Evolutionary conservation across 2,888 invertebrate species (phyloP).

Genomic region (Exocentrus adspersus): DNA sequence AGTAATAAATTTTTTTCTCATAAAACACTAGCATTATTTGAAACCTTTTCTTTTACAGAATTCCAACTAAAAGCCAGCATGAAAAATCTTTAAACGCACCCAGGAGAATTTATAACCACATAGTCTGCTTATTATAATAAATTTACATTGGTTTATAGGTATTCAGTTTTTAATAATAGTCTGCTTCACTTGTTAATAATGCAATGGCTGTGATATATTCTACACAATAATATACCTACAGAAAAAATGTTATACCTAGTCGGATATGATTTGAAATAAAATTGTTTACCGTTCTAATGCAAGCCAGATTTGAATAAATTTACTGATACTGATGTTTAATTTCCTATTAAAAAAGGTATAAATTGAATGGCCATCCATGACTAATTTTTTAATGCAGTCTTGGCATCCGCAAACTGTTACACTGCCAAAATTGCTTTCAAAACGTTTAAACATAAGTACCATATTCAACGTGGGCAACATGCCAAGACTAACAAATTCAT

Average conservation of each 20-base stretch:
- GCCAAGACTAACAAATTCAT: neutral
- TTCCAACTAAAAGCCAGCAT: slow-evolving; percentile 51
- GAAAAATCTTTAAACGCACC: slow-evolving; percentile 49
- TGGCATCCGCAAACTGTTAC: neutral
- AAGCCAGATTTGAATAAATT: too few species aligned
- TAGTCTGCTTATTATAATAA: slow-evolving; percentile 12
- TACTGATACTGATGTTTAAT: too few species aligned
- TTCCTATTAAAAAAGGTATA: too few species aligned
- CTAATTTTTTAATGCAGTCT: neutral
- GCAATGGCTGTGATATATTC: neutral
- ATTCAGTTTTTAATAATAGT: neutral
- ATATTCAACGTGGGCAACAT: neutral
- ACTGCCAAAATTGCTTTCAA: neutral
- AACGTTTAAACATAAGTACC: neutral
- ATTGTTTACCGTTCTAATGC: too few species aligned
- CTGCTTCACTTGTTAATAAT: neutral
- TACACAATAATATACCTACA: neutral
- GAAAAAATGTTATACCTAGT: too few species aligned
- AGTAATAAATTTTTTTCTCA: slow-evolving; percentile 23
- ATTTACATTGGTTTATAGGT: too few species aligned
- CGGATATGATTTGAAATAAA: too few species aligned
- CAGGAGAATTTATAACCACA: slow-evolving; percentile 51
- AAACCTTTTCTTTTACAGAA: slow-evolving; percentile 52
- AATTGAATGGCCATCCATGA: too few species aligned
- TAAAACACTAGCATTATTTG: too few species aligned